Base-by-base conservation (phyloP, 2,888 invertebrate genomes). In the Troides helena region DNA sequence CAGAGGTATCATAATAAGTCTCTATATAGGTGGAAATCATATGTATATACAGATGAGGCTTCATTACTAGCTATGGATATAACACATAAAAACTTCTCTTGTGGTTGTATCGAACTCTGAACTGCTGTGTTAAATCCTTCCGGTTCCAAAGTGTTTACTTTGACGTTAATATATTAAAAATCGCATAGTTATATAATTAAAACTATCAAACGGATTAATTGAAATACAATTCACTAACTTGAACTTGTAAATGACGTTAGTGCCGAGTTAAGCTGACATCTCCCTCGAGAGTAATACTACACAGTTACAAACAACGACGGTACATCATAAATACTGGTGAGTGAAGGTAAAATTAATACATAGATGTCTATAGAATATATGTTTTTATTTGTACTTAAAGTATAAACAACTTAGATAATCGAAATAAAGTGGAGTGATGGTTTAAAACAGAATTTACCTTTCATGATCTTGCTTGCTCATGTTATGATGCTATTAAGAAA, bases 261-360 rank as follows among this genome's bases (percentile, higher is more conserved):
- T 75, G 75, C 76, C 74, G 81, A 84, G 82, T 85, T 83, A 85
- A 84, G 84, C 83, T 85, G 85, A 85, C 87, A 89, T 87, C 84
- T 81, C 82, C 84, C 84, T 81, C 90, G 80, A 75, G 89, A 90
- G 90, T 89, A 89, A 89, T 89, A 90, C 57, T 23, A 86, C 84
- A 80, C 63, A 64, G 68, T 68, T 63, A 60, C 61, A 64, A 36
- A 61, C 25, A 65, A 64, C 68, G 10, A 69, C 64, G 36, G 43
- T 39, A 65, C 60, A 61, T 68, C 36, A 53, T 53, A 12, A 18
- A 56, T 60, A 65, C 64, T 65, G 39, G 43, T 59, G 39, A n/a
- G 43, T 46, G 46, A 43, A 21, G 10, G 21, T 61, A 21, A 61
- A 43, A 39, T 61, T 60, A 23, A 58, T 4, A 25, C 23, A 58